These are phyloP conservation scores for Notolabrus celidotus DNA, from an alignment of 2,797 vertebrate genomes.

Conservation along the genomic window DNA sequence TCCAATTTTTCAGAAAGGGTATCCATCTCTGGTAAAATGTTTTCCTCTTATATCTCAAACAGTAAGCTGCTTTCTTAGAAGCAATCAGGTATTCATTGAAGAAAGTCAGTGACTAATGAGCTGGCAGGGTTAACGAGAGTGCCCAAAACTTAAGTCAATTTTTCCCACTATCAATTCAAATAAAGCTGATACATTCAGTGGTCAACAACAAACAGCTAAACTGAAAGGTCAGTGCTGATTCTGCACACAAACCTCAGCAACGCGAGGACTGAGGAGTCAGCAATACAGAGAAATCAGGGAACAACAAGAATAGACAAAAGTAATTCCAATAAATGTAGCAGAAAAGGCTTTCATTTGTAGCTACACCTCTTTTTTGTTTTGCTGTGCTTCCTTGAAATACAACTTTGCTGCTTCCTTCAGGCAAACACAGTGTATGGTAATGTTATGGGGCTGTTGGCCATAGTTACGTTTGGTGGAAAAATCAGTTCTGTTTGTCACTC, in stretches of 20 bases:
- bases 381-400: conserved; percentile 59
- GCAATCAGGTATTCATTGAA: too few species aligned
- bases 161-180: neutral
- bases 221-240: conserved; percentile 72
- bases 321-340: conserved; percentile 31
- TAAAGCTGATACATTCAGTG: conserved; percentile 11
- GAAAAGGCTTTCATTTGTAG: conserved; percentile 29
- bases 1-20: too few species aligned
- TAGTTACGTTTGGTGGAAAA: conserved; percentile 49
- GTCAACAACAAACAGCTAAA: conserved; percentile 58
- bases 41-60: neutral
- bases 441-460: conserved; percentile 33
- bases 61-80: too few species aligned
- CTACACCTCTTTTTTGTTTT: conserved; percentile 56
- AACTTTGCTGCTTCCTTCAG: conserved; percentile 54
- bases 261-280: conserved; percentile 67
- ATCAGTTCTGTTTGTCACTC: conserved; percentile 60
- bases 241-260: conserved; percentile 49
- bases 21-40: neutral
- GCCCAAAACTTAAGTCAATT: too few species aligned
- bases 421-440: neutral
- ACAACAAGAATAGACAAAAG: conserved; percentile 51
- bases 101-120: too few species aligned
- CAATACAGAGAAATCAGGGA: conserved; percentile 61
- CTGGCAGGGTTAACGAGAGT: too few species aligned